Conservation (phyloP, 2,113 vertebrate genomes). For the Otocyon megalotis region DNA sequence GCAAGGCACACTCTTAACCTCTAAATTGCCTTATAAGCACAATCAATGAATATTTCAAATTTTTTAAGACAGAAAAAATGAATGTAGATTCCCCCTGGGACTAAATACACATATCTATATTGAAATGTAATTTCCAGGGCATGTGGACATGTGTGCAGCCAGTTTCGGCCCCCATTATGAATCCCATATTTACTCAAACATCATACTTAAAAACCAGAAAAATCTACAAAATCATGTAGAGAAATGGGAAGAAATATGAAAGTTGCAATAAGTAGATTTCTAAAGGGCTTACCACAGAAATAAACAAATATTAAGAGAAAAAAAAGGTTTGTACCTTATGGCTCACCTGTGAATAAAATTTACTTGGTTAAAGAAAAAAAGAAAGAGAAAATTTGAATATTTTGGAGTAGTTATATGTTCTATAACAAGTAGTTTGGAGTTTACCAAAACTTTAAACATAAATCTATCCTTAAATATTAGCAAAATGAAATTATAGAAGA, state of each 20-base stretch:
- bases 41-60: background rate
- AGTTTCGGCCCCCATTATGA: background rate
- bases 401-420: constrained; percentile 24
- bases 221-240: background rate
- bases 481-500: background rate
- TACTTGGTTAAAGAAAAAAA: background rate
- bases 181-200: background rate
- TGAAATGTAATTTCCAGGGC: background rate
- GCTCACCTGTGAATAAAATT: background rate
- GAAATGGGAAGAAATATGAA: constrained; percentile 48
- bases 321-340: background rate
- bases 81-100: background rate
- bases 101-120: background rate
- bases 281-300: constrained; percentile 33
- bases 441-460: background rate
- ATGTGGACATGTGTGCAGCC: background rate
- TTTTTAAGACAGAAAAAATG: background rate
- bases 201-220: background rate
- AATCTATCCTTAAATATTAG: background rate
- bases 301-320: constrained; percentile 48
- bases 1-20: background rate
- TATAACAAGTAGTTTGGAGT: background rate
- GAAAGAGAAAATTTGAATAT: constrained; percentile 38
- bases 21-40: background rate
- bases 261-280: constrained; percentile 28